Percentiles rank a stretch among this genome's conserved stretches.
phyloP scores from a whole-genome alignment of 35 echinoderm and acorn worm species.

The Eucidaris tribuloides region DNA sequence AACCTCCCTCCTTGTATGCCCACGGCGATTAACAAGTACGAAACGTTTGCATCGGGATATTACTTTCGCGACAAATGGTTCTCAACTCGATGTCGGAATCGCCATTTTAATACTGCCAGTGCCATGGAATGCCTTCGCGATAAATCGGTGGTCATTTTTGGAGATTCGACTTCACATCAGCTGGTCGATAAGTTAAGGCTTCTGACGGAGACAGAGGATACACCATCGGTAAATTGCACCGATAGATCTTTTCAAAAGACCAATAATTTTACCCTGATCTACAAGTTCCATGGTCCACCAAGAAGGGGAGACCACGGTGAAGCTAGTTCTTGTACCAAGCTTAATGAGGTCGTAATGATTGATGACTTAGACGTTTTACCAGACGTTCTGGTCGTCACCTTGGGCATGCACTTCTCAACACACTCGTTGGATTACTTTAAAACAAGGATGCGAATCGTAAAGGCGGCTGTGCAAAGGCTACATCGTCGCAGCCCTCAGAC shows the following conservation, averaged over 20 bases:
- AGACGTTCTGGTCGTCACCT: not conserved
- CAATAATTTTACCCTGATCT: not conserved
- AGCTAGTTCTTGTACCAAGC: not conserved
- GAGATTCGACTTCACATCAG: slow-evolving; percentile 37
- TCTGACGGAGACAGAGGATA: not conserved
- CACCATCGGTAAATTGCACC: not conserved
- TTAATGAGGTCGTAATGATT: not conserved
- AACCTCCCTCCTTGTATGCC: not conserved
- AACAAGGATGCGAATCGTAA: not conserved
- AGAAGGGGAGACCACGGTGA: not conserved
- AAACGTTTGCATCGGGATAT: not conserved
- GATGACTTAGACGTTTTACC: not conserved
- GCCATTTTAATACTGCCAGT: not conserved
- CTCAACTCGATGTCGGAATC: slow-evolving; percentile 24
- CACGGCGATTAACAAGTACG: not conserved
- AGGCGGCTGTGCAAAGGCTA: not conserved
- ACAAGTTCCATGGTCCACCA: slow-evolving; percentile 42
- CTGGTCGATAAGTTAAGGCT: not conserved
- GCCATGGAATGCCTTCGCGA: slow-evolving; percentile 3
- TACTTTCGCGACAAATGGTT: slow-evolving; percentile 27
- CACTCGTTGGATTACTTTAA: not conserved
- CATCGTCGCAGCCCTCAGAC: not conserved
- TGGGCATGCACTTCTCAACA: not conserved
- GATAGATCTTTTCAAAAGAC: not conserved
- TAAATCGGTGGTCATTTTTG: slow-evolving; percentile 10